Conservation (phyloP, 2,888 invertebrate genomes). For the Drosophila subquinaria region DNA sequence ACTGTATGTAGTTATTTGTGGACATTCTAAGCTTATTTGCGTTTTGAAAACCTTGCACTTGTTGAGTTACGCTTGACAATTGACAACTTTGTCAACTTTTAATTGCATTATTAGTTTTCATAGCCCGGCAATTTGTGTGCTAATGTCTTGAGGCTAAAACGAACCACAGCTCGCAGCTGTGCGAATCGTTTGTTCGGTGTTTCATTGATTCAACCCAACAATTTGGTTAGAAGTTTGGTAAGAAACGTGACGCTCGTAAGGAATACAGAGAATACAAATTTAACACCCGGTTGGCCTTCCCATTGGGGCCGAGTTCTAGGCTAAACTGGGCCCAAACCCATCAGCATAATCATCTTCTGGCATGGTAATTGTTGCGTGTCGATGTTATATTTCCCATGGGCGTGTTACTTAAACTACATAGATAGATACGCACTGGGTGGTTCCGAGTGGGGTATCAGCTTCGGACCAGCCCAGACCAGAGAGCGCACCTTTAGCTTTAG, state of each 20-base stretch:
- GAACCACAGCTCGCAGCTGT: not conserved
- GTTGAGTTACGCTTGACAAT: slow-evolving; percentile 58
- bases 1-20: slow-evolving; percentile 21
- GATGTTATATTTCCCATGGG: slow-evolving; percentile 76
- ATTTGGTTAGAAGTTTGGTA: slow-evolving; percentile 22
- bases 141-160: slow-evolving; percentile 22
- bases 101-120: slow-evolving; percentile 78
- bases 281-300: slow-evolving; percentile 24
- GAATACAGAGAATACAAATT: slow-evolving; percentile 31
- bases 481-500: slow-evolving; percentile 54
- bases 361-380: slow-evolving; percentile 74
- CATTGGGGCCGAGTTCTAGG: slow-evolving; percentile 3
- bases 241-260: slow-evolving; percentile 33
- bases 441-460: slow-evolving; percentile 43
- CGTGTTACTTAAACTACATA: slow-evolving; percentile 58
- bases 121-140: slow-evolving; percentile 49
- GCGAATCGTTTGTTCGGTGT: not conserved
- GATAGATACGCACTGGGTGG: slow-evolving; percentile 51
- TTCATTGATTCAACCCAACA: slow-evolving; percentile 22
- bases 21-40: slow-evolving; percentile 57
- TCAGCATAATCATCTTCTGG: slow-evolving; percentile 55
- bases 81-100: slow-evolving; percentile 73
- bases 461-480: not conserved
- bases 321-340: slow-evolving; percentile 11
- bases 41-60: slow-evolving; percentile 71